Base-by-base conservation (phyloP, 2,113 vertebrate genomes). In the Platycercus adscitus region DNA sequence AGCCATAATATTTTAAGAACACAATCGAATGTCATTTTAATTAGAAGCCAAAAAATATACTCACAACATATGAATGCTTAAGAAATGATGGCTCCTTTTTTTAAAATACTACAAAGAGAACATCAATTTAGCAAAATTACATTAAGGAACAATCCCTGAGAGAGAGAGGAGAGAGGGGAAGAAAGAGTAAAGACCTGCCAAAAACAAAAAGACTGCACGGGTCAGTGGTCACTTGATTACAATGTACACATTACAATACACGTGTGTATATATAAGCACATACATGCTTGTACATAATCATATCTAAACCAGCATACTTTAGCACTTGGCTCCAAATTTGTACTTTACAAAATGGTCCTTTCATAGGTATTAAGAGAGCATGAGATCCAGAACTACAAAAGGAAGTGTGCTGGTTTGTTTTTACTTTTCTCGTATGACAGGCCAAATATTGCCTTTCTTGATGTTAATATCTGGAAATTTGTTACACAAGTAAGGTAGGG, bases 381-480 rank as follows among this genome's bases (percentile, higher is more conserved):
- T 49, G 65, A 93, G 53, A 60, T 92, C 92, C 96, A 98, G 95
- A 96, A 95, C 79, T 96, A 97, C 89, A 97, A 97, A 96, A 97
- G 94, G 90, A 98, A 98, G 75, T 95, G 83, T 94, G 94, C 41
- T 91, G 84, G 81, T 78, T 95, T 94, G 83, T 84, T 97, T 96
- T 97, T 87, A 95, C 94, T 96, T 96, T 96, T 94, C 94, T 97
- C 95, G 55, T 86, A 94, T 95, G 68, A 93, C 88, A 96, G 64
- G 91, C 77, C 94, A 97, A 97, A 97, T 95, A 92, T 55, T 97
- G 69, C 47, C 82, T 96, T 98, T 97, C 81, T 98, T 96, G 84
- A 96, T 68, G 28, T 96, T 96, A 97, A 96, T 98, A 97, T 94
- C 93, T 94, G 80, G 85, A 96, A 94, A 97, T 96, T 91, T 97